Conservation (phyloP, 2,113 vertebrate genomes). For the Neotragus moschatus region DNA sequence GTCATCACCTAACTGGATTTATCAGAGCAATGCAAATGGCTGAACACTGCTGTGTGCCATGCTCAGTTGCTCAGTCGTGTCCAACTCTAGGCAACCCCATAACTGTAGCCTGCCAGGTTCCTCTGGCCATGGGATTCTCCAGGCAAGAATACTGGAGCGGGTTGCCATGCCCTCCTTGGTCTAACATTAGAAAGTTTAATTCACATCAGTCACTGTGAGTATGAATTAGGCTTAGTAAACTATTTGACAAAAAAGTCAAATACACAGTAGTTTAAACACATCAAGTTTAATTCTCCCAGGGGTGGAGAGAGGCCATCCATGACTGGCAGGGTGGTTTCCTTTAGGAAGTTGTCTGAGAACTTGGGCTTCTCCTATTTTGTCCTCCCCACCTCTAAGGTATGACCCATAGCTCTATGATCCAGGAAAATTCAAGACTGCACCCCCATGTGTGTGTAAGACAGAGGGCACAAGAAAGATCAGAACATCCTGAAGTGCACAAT, state of each 20-base stretch:
- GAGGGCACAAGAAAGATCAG: background rate
- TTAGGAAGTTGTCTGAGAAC: too few species aligned
- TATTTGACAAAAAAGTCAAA: background rate
- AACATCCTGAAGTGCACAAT: background rate
- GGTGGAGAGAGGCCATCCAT: background rate
- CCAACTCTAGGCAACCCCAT: background rate
- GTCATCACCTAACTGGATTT: background rate
- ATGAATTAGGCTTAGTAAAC: background rate
- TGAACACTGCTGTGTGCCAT: background rate
- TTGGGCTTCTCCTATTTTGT: fast-evolving
- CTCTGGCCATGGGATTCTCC: background rate
- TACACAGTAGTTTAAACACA: background rate
- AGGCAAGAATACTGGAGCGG: background rate
- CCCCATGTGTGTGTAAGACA: fast-evolving
- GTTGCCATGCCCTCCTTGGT: background rate
- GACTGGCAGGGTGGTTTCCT: fast-evolving
- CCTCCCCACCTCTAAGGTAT: background rate
- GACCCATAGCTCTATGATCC: background rate
- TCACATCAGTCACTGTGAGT: background rate
- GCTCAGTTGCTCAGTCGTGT: background rate
- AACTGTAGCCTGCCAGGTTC: background rate
- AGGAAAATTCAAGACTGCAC: background rate
- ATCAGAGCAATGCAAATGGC: background rate
- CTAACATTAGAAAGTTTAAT: background rate
- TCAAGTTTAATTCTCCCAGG: background rate